These are phyloP conservation scores for Silvanus unidentatus DNA, from an alignment of 2,888 invertebrate species.

Conservation along the genomic window DNA sequence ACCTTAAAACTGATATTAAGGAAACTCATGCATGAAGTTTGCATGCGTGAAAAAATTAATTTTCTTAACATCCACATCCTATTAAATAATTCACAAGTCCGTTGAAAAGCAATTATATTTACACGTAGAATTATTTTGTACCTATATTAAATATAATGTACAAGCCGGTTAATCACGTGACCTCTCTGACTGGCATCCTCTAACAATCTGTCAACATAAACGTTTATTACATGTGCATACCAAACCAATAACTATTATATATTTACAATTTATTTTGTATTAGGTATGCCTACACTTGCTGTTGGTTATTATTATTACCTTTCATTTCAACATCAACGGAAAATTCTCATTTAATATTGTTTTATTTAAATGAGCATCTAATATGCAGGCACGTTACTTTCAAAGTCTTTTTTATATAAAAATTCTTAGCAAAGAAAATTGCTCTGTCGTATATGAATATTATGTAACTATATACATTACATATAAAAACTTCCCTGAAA, in stretches of 20 bases:
- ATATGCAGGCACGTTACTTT: constrained; percentile 1
- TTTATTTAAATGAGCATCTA: constrained; percentile 1
- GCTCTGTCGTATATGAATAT: too few relatives aligned
- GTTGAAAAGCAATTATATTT: constrained; percentile 1
- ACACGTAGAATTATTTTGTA: too few relatives aligned
- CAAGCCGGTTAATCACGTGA: not conserved
- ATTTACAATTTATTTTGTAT: too few relatives aligned
- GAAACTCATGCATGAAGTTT: too few relatives aligned
- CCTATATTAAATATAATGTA: not conserved
- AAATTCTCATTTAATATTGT: not conserved
- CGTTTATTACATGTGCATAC: not conserved
- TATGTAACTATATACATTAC: too few relatives aligned
- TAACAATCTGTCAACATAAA: not conserved
- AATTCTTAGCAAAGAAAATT: not conserved
- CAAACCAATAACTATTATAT: too few relatives aligned
- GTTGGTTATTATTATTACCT: not conserved
- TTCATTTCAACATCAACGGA: constrained; percentile 1
- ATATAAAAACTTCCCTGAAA: too few relatives aligned
- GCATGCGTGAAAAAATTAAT: too few relatives aligned
- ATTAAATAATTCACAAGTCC: not conserved
- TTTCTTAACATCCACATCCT: too few relatives aligned
- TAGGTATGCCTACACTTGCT: not conserved
- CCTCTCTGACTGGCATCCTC: not conserved
- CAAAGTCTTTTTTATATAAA: not conserved
- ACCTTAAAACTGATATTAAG: too few relatives aligned